Evolutionary conservation across 2,888 invertebrate species (phyloP), one percentile per base, ranked within the genome.

Genomic region (Drosophila pegasa): DNA sequence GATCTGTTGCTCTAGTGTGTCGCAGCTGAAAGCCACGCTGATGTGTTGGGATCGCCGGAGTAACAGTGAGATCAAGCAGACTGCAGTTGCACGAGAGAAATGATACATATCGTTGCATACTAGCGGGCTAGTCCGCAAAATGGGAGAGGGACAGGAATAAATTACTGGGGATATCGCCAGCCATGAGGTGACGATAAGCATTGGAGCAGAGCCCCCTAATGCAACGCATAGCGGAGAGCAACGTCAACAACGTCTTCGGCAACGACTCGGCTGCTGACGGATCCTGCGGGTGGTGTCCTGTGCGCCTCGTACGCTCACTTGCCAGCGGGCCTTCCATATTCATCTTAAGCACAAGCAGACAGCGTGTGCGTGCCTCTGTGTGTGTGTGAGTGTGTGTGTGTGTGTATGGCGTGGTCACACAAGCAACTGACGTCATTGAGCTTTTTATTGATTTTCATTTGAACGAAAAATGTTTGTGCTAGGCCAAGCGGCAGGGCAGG

Each of bases 401-500:
- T 31, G 38, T 47, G 33, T 48, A 22, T 41, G 68, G 59, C 48
- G 59, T 65, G 60, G 65, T 76, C 76, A 67, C 71, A 64, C 57
- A 71, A 71, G 58, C 72, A 70, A 76, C 84, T 90, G 91, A 90
- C 90, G 90, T 90, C 90, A 90, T 89, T 85, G 87, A 90, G 91
- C 90, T 88, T 90, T 90, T 83, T 89, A 90, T 90, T 88, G 90
- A 90, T 90, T 90, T 90, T 87, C 76, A 64, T 80, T 71, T 82
- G 74, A 68, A 63, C 71, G 48, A 80, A 84, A 73, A 77, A 73
- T 33, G 18, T 40, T 55, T 55, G 55, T 25, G 43, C 43, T 43
- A 55, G 33, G 55, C 31, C 55, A 25, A 33, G 43, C 54, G 33
- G 40, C 50, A 57, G 51, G 33, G 43, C 45, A 55, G 60, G 41